Evolutionary conservation across 2,797 vertebrate species (phyloP).

Genomic region (Sphaeramia orbicularis): DNA sequence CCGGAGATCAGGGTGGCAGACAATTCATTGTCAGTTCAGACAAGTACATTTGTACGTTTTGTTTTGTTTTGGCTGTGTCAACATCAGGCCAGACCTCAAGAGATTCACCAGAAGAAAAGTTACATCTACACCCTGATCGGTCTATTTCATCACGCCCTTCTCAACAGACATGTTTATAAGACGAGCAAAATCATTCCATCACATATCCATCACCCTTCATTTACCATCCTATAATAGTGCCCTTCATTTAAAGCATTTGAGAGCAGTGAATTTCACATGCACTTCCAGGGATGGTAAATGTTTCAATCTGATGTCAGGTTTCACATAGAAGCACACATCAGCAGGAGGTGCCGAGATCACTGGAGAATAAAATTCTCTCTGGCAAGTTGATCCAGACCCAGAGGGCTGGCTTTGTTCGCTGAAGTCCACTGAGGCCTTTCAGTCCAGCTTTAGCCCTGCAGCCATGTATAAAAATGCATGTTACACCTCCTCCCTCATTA

Average conservation of each 20-base stretch:
- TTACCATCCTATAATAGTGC: constrained; percentile 2
- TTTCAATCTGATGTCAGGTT: constrained; percentile 21
- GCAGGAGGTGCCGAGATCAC: constrained; percentile 6
- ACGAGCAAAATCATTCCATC: not conserved
- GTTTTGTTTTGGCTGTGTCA: constrained; percentile 3
- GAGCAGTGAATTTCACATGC: not conserved
- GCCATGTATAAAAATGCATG: constrained; percentile 2
- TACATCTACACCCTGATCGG: not conserved
- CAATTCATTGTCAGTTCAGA: constrained; percentile 1
- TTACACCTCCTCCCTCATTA: not conserved
- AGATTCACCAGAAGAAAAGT: not conserved
- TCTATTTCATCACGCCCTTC: not conserved
- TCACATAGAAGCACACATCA: constrained; percentile 24
- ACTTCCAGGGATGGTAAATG: constrained; percentile 6
- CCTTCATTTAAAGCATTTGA: not conserved
- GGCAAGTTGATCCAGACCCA: constrained; percentile 37
- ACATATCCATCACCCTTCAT: not conserved
- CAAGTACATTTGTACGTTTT: not conserved
- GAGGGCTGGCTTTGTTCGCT: constrained; percentile 37
- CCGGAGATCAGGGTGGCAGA: constrained; percentile 10
- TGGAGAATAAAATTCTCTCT: constrained; percentile 34
- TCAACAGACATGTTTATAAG: not conserved
- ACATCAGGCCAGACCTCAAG: not conserved
- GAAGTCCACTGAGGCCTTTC: constrained; percentile 39
- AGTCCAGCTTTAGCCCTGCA: constrained; percentile 23